Percentiles rank a stretch among this genome's conserved stretches.
Evolutionary conservation across 2,113 vertebrate species (phyloP).

Genomic region (Limnothrissa miodon): DNA sequence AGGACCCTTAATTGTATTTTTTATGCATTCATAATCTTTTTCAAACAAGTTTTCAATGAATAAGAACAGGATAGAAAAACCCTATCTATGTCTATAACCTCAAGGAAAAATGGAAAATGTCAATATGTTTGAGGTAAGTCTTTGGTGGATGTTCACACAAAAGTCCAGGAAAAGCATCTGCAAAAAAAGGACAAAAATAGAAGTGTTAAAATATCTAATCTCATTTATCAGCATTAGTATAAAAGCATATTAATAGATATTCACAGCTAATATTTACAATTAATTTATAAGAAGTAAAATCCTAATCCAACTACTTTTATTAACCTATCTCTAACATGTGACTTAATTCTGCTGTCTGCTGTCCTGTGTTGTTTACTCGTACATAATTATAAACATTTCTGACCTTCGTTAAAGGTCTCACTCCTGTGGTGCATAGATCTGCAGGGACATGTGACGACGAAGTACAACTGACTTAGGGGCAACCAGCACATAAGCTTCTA

Average conservation of each 20-base stretch:
- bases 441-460: neutral
- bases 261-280: too few species aligned
- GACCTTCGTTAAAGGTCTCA: neutral
- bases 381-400: neutral
- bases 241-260: neutral
- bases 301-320: too few species aligned
- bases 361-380: neutral
- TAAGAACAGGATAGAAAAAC: neutral
- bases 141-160: conserved; percentile 3
- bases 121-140: conserved; percentile 4
- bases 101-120: neutral
- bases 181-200: conserved; percentile 24
- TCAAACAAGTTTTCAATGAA: neutral
- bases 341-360: neutral
- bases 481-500: too few species aligned
- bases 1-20: neutral
- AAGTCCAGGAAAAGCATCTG: conserved; percentile 27
- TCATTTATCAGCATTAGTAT: neutral
- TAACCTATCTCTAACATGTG: too few species aligned
- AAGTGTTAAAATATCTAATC: neutral
- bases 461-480: too few species aligned
- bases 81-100: conserved; percentile 16
- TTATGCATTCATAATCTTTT: neutral
- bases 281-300: too few species aligned
- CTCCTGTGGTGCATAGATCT: neutral